Percentiles rank a stretch among this genome's conserved stretches.
phyloP scores from a whole-genome alignment of 2,888 invertebrate genomes.

The Tethea ocularis region DNA sequence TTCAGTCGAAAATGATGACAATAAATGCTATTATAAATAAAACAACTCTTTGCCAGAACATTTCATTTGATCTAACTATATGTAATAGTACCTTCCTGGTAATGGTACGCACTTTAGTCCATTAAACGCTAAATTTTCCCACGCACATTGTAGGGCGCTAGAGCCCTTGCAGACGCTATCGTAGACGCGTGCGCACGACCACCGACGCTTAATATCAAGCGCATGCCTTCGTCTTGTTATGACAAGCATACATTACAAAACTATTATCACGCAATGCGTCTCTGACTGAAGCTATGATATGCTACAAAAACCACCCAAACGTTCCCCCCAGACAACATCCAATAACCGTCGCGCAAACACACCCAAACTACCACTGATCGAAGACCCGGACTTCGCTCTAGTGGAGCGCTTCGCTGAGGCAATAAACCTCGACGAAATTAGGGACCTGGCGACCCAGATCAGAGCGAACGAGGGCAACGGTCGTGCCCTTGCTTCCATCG shows the following conservation, averaged over 20 bases:
- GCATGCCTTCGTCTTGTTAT: constrained; percentile 23
- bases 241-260: constrained; percentile 39
- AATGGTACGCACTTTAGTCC: background rate
- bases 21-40: background rate
- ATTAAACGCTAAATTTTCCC: constrained; percentile 34
- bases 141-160: constrained; percentile 35
- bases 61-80: background rate
- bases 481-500: no score
- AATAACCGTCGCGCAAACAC: no score
- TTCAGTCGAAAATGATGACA: no score
- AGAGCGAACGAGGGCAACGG: no score
- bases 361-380: no score
- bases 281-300: no score
- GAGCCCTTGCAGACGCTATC: constrained; percentile 41
- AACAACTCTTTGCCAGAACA: background rate
- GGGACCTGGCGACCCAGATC: no score
- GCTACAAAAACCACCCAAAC: no score
- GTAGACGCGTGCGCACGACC: constrained; percentile 53
- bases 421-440: no score
- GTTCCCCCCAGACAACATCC: no score
- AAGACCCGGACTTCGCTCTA: no score
- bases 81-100: background rate
- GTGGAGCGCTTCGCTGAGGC: no score
- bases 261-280: constrained; percentile 10
- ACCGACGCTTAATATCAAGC: constrained; percentile 29